Evolutionary conservation across 1,140 invertebrate species (phyloP).

Genomic region (Olivierus martensii): DNA sequence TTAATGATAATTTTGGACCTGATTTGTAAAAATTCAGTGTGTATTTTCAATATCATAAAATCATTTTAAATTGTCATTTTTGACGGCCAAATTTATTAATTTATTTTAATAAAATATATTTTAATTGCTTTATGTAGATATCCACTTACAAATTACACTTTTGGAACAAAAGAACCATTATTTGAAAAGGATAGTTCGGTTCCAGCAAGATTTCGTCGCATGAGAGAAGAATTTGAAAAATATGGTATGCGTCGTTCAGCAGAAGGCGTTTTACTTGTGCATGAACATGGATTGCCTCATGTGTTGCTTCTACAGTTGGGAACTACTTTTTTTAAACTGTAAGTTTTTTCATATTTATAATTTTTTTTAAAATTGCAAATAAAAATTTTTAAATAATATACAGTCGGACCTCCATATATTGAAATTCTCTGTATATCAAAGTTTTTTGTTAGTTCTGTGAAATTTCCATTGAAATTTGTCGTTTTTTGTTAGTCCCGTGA

Average conservation of each 20-base stretch:
- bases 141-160: slow-evolving; percentile 97
- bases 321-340: slow-evolving; percentile 98
- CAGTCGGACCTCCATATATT: too few relatives aligned
- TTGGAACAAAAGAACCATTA: slow-evolving; percentile 96
- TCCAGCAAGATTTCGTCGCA: slow-evolving; percentile 90
- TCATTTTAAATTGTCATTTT: too few relatives aligned
- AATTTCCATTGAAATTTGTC: too few relatives aligned
- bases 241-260: slow-evolving; percentile 95
- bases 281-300: slow-evolving; percentile 96
- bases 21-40: too few relatives aligned
- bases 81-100: too few relatives aligned
- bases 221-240: slow-evolving; percentile 97
- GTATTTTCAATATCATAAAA: too few relatives aligned
- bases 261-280: slow-evolving; percentile 92
- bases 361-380: too few relatives aligned
- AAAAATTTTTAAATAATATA: too few relatives aligned
- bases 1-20: too few relatives aligned
- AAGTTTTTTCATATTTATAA: slow-evolving; percentile 29
- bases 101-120: slow-evolving; percentile 6
- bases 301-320: slow-evolving; percentile 92
- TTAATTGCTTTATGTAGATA: slow-evolving; percentile 37
- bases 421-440: too few relatives aligned
- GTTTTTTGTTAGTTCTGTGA: too few relatives aligned
- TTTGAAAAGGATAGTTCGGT: slow-evolving; percentile 99
- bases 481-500: too few relatives aligned